These are phyloP conservation scores for Drosophila biarmipes DNA, from an alignment of 1,140 invertebrate genomes.

Conservation along the genomic window DNA sequence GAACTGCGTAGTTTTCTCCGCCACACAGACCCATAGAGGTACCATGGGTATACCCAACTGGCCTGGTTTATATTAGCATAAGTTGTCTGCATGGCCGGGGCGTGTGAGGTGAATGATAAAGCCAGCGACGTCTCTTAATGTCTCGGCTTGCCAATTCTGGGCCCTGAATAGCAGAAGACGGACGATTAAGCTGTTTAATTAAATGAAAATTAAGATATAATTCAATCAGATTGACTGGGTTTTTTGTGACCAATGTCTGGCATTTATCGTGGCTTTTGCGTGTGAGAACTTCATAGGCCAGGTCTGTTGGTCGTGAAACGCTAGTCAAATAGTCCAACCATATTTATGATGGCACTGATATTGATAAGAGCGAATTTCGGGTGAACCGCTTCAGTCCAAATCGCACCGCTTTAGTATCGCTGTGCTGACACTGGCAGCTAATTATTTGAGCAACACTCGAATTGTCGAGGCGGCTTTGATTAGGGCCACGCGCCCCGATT, in stretches of 20 bases:
- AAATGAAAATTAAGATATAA: slow-evolving; percentile 25
- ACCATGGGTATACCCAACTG: slow-evolving; percentile 11
- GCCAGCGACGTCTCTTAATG: not conserved
- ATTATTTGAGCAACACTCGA: slow-evolving; percentile 61
- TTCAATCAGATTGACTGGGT: slow-evolving; percentile 24
- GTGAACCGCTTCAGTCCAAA: slow-evolving; percentile 22
- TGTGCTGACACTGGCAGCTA: slow-evolving; percentile 46
- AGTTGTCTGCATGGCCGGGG: slow-evolving; percentile 31
- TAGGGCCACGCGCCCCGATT: slow-evolving; percentile 58
- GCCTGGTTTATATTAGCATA: slow-evolving; percentile 50
- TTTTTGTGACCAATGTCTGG: slow-evolving; percentile 34
- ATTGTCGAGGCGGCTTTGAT: slow-evolving; percentile 36
- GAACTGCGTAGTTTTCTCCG: slow-evolving; percentile 38
- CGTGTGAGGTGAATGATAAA: slow-evolving; percentile 35
- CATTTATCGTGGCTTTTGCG: slow-evolving; percentile 27
- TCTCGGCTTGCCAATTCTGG: slow-evolving; percentile 14
- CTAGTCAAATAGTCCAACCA: slow-evolving; percentile 19
- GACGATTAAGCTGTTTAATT: slow-evolving; percentile 19
- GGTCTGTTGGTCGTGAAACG: not conserved
- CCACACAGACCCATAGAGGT: not conserved
- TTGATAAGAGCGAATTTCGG: not conserved
- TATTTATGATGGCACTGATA: slow-evolving; percentile 32
- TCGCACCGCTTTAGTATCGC: slow-evolving; percentile 6
- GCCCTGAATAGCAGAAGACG: not conserved
- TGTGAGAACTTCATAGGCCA: slow-evolving; percentile 4